Conservation (phyloP, 53 echinoderm and acorn worm genomes). For the Paracentrotus lividus region DNA sequence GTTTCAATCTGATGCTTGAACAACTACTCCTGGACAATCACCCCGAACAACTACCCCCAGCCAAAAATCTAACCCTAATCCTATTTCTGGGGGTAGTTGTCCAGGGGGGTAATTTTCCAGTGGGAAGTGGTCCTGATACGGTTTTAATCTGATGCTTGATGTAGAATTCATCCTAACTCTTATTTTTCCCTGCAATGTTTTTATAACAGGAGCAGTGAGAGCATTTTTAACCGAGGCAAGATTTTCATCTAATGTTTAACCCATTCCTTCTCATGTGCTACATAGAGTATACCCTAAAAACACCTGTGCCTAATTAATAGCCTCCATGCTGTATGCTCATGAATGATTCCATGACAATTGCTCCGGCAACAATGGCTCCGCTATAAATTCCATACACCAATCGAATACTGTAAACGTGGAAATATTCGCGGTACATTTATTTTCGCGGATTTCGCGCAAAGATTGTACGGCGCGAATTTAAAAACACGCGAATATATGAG, state of each 20-base stretch:
- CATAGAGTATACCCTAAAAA: background rate
- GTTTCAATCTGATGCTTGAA: too few relatives aligned
- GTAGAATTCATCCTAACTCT: constrained; percentile 23
- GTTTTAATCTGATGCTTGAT: background rate
- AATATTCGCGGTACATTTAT: too few relatives aligned
- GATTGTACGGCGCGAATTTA: too few relatives aligned
- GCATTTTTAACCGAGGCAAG: constrained; percentile 61
- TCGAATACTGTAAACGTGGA: too few relatives aligned
- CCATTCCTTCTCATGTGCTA: constrained; percentile 17
- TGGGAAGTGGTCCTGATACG: too few relatives aligned
- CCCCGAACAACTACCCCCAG: too few relatives aligned
- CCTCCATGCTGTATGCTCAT: background rate
- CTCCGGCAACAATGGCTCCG: background rate
- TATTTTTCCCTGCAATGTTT: constrained; percentile 36
- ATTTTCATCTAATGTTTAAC: constrained; percentile 33
- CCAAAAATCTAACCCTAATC: too few relatives aligned
- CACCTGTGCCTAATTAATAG: background rate
- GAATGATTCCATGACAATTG: background rate
- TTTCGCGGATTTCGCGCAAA: too few relatives aligned
- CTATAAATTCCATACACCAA: background rate
- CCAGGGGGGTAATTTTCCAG: too few relatives aligned
- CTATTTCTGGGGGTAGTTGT: too few relatives aligned
- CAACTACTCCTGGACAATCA: too few relatives aligned
- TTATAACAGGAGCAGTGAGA: constrained; percentile 65
- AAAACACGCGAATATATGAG: too few relatives aligned